Conservation (phyloP, 1,140 invertebrate genomes). For the Drosophila virilis region DNA sequence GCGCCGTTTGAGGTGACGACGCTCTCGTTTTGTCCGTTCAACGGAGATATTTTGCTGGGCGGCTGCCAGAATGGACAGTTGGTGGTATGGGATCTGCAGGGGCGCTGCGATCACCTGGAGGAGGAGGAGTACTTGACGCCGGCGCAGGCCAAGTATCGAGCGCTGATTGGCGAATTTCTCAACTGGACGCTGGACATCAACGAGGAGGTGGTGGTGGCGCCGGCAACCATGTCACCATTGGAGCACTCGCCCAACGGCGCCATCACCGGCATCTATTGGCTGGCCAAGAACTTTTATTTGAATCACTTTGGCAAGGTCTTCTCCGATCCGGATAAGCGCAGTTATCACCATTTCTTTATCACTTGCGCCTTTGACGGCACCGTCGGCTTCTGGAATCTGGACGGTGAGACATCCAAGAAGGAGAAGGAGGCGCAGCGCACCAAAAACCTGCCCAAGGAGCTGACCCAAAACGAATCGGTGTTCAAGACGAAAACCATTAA, state of each 20-base stretch:
- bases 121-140: slow-evolving; percentile 87
- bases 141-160: slow-evolving; percentile 87
- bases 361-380: slow-evolving; percentile 88
- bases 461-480: slow-evolving; percentile 86
- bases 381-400: slow-evolving; percentile 90
- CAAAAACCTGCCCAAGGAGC: slow-evolving; percentile 85
- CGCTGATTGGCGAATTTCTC: slow-evolving; percentile 87
- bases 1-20: slow-evolving; percentile 87
- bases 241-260: slow-evolving; percentile 87
- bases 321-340: slow-evolving; percentile 74
- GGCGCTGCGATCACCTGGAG: slow-evolving; percentile 88
- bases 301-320: slow-evolving; percentile 86
- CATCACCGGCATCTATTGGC: slow-evolving; percentile 88
- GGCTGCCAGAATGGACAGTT: slow-evolving; percentile 90
- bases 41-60: slow-evolving; percentile 89
- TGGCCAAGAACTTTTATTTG: slow-evolving; percentile 86
- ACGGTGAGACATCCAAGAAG: slow-evolving; percentile 59
- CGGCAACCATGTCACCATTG: slow-evolving; percentile 87
- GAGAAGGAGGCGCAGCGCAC: slow-evolving; percentile 25
- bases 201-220: slow-evolving; percentile 85
- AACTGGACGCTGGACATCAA: slow-evolving; percentile 88
- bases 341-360: slow-evolving; percentile 86
- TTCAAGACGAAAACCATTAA: slow-evolving; percentile 86
- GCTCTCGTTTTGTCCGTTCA: slow-evolving; percentile 88
- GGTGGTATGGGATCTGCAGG: slow-evolving; percentile 89